Evolutionary conservation across 2,797 vertebrate genomes (phyloP), one percentile per base, ranked within the genome.

Genomic region (Harpagifer antarcticus): DNA sequence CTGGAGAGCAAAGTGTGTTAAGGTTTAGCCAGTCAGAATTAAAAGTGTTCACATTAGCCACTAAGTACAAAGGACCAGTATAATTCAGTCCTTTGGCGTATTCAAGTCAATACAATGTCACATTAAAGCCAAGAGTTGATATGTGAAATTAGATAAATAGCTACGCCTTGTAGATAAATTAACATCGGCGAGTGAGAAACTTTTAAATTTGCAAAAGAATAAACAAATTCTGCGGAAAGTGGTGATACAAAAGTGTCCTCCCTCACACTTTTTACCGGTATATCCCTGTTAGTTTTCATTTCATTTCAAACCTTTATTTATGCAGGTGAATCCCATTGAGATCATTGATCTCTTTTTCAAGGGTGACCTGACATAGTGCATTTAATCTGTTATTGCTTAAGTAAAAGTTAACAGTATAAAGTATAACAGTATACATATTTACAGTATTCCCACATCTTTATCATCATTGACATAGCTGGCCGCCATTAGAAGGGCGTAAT

Each of bases 1-100:
- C 52, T 83, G 66, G 54, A 79, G 72, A 76, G 75, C 65, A 72
- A 59, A 70, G 78, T 76, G 58, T 81, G 78, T 82, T 81, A 78
- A 68, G 81, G 67, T 86, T 74, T 79, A 63, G 49, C 63, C 74
- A 76, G 74, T 76, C 80, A 85, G 84, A 90, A 90, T 72, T 61
- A 74, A 47, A 44, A 59, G 61, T 23, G 17, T 64, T 54, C 70
- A 74, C 33, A 64, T 15, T 63, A 60, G 54, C 45, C 59, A 70
- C 54, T 85, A 77, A 89, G 87, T 82, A 66, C 43, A 62, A 69
- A 59, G 50, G 37, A 52, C 40, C n/a, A 76, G 19, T 23, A 23
- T 69, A 81, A 33, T 49, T 77, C 20, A 58, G 61, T 65, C 56
- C 65, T 55, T 66, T 72, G 57, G 54, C 62, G 20, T 11, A 49